Percentiles rank a stretch among this genome's conserved stretches.
These are phyloP conservation scores for Scomber scombrus DNA, from an alignment of 2,113 vertebrate genomes.

Conservation along the genomic window DNA sequence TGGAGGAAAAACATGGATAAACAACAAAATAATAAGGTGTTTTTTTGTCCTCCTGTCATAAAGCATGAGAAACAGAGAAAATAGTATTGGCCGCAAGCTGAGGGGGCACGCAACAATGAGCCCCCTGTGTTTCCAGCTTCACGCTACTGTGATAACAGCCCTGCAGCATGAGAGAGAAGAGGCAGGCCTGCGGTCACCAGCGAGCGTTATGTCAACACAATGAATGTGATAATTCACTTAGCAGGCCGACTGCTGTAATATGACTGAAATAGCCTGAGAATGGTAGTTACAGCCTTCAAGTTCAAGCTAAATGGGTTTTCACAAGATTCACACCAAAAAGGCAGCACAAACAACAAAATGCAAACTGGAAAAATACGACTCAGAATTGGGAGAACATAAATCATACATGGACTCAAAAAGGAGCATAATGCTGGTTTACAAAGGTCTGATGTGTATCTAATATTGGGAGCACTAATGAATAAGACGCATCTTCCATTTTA, in stretches of 20 bases:
- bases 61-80: constrained; percentile 21
- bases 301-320: constrained; percentile 3
- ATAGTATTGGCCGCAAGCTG: constrained; percentile 2
- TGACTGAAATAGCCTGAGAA: constrained; percentile 25
- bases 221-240: constrained; percentile 46
- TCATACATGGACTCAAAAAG: too few species aligned
- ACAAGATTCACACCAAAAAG: not conserved
- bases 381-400: not conserved
- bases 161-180: constrained; percentile 16
- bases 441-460: too few species aligned
- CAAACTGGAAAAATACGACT: constrained; percentile 17
- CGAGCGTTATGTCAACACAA: constrained; percentile 30
- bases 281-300: constrained; percentile 10
- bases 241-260: constrained; percentile 32
- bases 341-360: not conserved
- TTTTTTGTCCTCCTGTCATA: constrained; percentile 8
- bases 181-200: constrained; percentile 19
- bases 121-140: constrained; percentile 37
- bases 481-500: too few species aligned
- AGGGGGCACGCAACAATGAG: constrained; percentile 50
- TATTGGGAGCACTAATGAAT: too few species aligned
- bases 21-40: constrained; percentile 11
- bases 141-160: constrained; percentile 31
- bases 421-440: too few species aligned
- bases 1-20: constrained; percentile 15